Base-by-base conservation (phyloP, 2,113 vertebrate species). In the Upupa epops region DNA sequence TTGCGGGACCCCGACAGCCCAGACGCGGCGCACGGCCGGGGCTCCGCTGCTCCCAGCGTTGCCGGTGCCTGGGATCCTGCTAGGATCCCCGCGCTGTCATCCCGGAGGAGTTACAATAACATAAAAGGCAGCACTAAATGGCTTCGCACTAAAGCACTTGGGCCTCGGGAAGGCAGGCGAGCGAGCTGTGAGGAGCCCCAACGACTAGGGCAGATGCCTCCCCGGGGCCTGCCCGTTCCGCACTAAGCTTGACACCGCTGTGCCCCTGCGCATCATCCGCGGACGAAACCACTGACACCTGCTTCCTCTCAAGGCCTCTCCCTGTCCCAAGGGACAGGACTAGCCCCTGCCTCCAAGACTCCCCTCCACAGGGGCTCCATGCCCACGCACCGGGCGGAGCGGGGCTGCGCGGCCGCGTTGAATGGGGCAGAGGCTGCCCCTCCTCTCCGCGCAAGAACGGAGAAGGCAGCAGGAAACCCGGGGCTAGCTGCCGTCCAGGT, bases 401-500 rank as follows among this genome's bases (percentile, higher is more conserved):
- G 11, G 83, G 40, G 55, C 64, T 86, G 72, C 49, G 63, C 72
- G 87, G 72, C 63, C 20, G 75, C 66, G 64, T 24, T 60, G 42
- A 70, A 66, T 14, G 36, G 60, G 46, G 37, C 34, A 45, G 75
- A 15, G 25, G 63, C 94, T 10, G 61, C 94, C 80, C 82, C 90
- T 93, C 95, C 71, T 88, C 55, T 58, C 82, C 90, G 22, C 31
- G 59, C 93, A 86, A 63, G 79, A 73, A 94, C 82, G 88, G 78
- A 80, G 86, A 81, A 86, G 71, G 93, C 96, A 84, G 97, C 97
- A 98, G 98, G 98, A 98, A 98, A 96, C 97, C 73, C 92, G 70
- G 89, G 94, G 92, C 96, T 97, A 86, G 92, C 96, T 94, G 83
- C 95, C 97, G 98, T 96, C 96, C 97, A 90, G 96, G 97, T 98